Base-by-base conservation (phyloP, 1,140 invertebrate genomes). In the Anthonomus grandis region DNA sequence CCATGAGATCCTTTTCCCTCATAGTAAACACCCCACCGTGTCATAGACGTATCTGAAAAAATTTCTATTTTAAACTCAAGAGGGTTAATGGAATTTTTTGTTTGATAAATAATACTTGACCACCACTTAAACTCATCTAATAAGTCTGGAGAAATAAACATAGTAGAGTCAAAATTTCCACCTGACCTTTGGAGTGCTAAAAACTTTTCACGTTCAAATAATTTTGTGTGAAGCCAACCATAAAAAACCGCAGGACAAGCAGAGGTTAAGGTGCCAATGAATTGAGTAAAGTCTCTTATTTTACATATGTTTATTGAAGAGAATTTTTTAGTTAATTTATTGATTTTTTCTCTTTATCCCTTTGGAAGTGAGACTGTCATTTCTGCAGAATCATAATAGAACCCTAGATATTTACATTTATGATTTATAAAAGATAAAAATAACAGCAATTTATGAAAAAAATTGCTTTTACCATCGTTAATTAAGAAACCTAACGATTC, bases 31-130 rank as follows among this genome's bases (percentile, higher is more conserved):
- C 63, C 64, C 65, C 71, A 73, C 9, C 69, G 67, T 4, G 64
- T 55, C 4, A 31, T 9, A n/a, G 65, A 70, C 3, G 65, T 59
- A 37, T 70, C 66, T 2, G 65, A 60, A 54, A 65, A 68, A 44
- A 70, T 69, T 24, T 59, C 59, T 25, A 63, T 18, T 5, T 39
- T 27, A 15, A 42, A 64, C 18, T 57, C 38, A 4, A 18, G 18
- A 10, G 21, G 19, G 6, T 36, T 47, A 34, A 66, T 62, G 24
- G 3, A 42, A 44, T 24, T 59, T 47, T 15, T 61, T 64, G 8
- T 13, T 34, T n/a, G 44, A 39, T 17, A 49, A 23, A 68, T 60
- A 45, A 67, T 55, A 18, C 22, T 55, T 10, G 37, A 17, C 67
- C 68, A 71, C 69, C 69, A 72, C 3, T 31, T 0, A 13, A 71